phyloP scores from a whole-genome alignment of 1,140 invertebrate species.

The Diorhabda carinulata region DNA sequence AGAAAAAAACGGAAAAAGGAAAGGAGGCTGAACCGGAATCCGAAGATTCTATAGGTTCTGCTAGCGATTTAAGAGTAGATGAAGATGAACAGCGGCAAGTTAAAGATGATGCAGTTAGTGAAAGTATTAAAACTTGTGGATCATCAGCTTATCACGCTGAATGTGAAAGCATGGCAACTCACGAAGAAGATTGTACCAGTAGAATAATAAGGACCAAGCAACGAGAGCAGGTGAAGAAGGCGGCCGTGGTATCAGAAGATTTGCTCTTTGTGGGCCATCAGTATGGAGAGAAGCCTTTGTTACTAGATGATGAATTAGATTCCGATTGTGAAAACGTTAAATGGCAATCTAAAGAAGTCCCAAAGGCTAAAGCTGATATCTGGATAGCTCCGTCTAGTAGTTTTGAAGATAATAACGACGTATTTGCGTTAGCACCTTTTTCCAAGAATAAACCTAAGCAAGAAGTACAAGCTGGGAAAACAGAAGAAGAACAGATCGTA shows the following conservation, averaged over 20 bases:
- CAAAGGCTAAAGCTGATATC: slow-evolving; percentile 27
- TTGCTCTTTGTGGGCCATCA: slow-evolving; percentile 67
- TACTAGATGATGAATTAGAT: slow-evolving; percentile 75
- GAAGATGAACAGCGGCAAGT: slow-evolving; percentile 41
- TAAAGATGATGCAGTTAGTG: slow-evolving; percentile 51
- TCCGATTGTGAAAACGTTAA: slow-evolving; percentile 53
- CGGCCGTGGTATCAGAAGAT: slow-evolving; percentile 46
- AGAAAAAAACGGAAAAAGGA: slow-evolving; percentile 32
- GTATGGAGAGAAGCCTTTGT: slow-evolving; percentile 72
- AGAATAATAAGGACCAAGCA: slow-evolving; percentile 44
- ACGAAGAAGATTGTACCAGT: slow-evolving; percentile 56
- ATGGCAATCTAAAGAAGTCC: slow-evolving; percentile 44
- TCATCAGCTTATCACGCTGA: slow-evolving; percentile 69
- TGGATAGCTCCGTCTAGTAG: slow-evolving; percentile 43
- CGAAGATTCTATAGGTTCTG: slow-evolving; percentile 69
- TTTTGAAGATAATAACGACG: slow-evolving; percentile 54
- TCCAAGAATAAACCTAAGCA: slow-evolving; percentile 50
- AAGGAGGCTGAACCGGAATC: slow-evolving; percentile 38
- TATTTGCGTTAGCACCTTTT: slow-evolving; percentile 74
- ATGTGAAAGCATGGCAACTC: slow-evolving; percentile 64
- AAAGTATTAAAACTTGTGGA: slow-evolving; percentile 63
- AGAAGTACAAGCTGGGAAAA: neutral
- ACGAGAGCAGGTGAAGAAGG: slow-evolving; percentile 43
- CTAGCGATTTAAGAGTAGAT: slow-evolving; percentile 62
- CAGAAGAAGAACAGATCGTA: neutral